A percentile compares a stretch with the other conserved stretches of the same genome.
Evolutionary conservation across 2,113 vertebrate genomes (phyloP).

Genomic region (Zingel zingel): DNA sequence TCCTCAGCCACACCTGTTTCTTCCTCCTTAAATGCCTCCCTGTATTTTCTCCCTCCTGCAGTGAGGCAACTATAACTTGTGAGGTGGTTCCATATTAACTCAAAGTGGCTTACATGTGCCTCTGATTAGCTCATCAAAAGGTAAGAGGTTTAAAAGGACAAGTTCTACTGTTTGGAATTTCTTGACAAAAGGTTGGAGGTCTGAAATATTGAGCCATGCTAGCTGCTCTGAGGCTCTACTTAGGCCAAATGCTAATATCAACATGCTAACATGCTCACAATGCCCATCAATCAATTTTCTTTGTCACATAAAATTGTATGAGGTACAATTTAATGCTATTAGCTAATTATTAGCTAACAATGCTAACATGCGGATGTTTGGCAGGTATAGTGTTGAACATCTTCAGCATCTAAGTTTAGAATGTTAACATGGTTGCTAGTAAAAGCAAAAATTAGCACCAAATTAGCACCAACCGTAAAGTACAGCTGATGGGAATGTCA

Average conservation of each 20-base stretch:
- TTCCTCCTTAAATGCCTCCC: neutral
- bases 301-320: no score
- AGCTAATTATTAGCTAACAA: no score
- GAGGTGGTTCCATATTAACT: slow-evolving; percentile 15
- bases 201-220: neutral
- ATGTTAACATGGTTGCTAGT: neutral
- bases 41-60: neutral
- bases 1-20: slow-evolving; percentile 25
- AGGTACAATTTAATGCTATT: no score
- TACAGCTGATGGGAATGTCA: neutral
- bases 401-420: neutral
- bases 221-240: neutral
- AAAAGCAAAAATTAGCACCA: no score
- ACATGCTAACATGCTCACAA: neutral
- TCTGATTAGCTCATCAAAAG: slow-evolving; percentile 26
- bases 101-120: slow-evolving; percentile 17
- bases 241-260: neutral
- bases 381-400: neutral
- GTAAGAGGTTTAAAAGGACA: neutral
- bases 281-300: no score
- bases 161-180: neutral
- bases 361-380: neutral
- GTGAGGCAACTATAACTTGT: neutral
- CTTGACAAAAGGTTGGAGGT: neutral
- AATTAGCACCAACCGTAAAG: neutral